phyloP scores from a whole-genome alignment of 2,113 vertebrate species.

The Paradoxurus hermaphroditus region DNA sequence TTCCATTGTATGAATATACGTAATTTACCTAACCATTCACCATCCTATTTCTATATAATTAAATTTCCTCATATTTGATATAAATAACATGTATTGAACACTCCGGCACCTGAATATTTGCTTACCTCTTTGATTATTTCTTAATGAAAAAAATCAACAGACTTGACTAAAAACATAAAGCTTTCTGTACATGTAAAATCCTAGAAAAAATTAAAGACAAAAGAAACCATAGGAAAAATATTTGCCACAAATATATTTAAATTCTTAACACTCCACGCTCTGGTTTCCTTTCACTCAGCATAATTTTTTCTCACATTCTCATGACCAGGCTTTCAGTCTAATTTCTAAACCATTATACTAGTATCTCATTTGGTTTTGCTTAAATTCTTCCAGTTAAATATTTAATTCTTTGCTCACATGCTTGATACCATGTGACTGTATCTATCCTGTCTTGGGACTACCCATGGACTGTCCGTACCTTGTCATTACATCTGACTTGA shows the following conservation, averaged over 20 bases:
- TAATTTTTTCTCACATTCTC: not conserved
- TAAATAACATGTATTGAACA: not conserved
- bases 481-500: not conserved
- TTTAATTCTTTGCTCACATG: not conserved
- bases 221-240: not conserved
- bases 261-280: not conserved
- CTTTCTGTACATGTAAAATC: not conserved
- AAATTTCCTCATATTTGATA: not conserved
- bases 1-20: not conserved
- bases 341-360: not conserved
- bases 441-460: not conserved
- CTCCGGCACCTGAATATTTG: constrained; percentile 9
- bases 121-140: not conserved
- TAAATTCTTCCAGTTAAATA: not conserved
- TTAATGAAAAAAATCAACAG: not conserved
- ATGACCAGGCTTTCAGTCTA: not conserved
- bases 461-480: not conserved
- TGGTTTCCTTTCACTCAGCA: not conserved
- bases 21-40: not conserved
- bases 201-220: not conserved
- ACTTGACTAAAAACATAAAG: not conserved
- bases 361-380: not conserved
- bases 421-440: not conserved
- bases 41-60: not conserved
- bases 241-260: not conserved